Conservation (phyloP, 2,888 invertebrate species). For the Drosophila cognata region DNA sequence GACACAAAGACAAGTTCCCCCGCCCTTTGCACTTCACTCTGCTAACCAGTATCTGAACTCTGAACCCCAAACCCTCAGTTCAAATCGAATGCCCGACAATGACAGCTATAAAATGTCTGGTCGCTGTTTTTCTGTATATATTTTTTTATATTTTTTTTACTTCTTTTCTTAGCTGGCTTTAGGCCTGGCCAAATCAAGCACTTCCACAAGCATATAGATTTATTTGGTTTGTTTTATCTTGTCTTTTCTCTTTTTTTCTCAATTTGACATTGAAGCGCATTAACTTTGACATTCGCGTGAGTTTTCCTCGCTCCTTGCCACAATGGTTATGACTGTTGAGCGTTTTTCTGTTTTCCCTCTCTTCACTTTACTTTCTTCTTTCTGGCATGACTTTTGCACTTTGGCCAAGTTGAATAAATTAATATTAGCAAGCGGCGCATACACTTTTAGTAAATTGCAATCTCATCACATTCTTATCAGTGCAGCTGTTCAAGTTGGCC, state of each 20-base stretch:
- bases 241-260: slow-evolving; percentile 18
- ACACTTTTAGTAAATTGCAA: slow-evolving; percentile 58
- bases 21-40: background rate
- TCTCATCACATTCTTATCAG: slow-evolving; percentile 72
- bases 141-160: slow-evolving; percentile 29
- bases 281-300: slow-evolving; percentile 71
- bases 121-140: slow-evolving; percentile 34
- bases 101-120: slow-evolving; percentile 73
- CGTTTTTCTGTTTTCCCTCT: slow-evolving; percentile 17
- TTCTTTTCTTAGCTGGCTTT: background rate
- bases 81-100: slow-evolving; percentile 56
- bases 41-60: slow-evolving; percentile 22
- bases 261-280: slow-evolving; percentile 69
- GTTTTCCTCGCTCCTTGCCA: slow-evolving; percentile 26
- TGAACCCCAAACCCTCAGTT: slow-evolving; percentile 16
- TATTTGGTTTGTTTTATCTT: slow-evolving; percentile 23
- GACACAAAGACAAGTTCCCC: slow-evolving; percentile 54
- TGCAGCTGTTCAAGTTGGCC: slow-evolving; percentile 56
- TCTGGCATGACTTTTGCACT: slow-evolving; percentile 73
- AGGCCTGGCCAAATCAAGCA: slow-evolving; percentile 53
- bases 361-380: slow-evolving; percentile 2
- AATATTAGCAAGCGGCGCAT: slow-evolving; percentile 55
- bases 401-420: slow-evolving; percentile 65
- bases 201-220: slow-evolving; percentile 38
- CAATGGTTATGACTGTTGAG: slow-evolving; percentile 71